Base-by-base conservation (phyloP, 1,140 invertebrate species). In the Augochlora pura region DNA sequence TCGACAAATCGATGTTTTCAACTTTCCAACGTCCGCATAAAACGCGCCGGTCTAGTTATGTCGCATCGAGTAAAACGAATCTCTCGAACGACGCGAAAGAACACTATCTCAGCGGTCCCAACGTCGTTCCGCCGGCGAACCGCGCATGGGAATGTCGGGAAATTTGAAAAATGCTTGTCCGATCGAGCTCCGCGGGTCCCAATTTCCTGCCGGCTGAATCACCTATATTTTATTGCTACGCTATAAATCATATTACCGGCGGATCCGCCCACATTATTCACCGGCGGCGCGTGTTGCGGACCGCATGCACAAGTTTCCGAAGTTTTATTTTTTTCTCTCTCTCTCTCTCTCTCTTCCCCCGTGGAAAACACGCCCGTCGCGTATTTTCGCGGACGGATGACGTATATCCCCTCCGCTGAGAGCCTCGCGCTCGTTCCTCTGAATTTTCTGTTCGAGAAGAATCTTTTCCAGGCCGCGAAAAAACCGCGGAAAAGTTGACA, bases 161-260 rank as follows among this genome's bases (percentile, higher is more conserved):
- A 21, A 52, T 18, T 16, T 49, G 60, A 74, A 52, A 64, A 62
- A 73, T 74, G 18, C 27, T 7, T 16, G 14, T 8, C 42, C 16
- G 23, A 42, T 23, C 27, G 27, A 63, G 12, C 27, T 8, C 10
- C 16, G 23, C 25, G 9, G 21, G 60, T 52, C 46, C 42, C 46
- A 65, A 65, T 74, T 65, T 65, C 42, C 60, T 54, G 9, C 0
- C 46, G 27, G 27, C 64, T 52, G 42, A 64, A 74, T 74, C 42
- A 38, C 18, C 73, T 42, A 68, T 76, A 76, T 76, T 68, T 68
- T 38, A 74, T 49, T 12, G 62, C 46, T 0, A 9, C 18, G 49
- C 46, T 65, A 74, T 74, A 65, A 74, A 65, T 74, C 62, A 74
- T 42, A 74, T 74, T 74, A 74, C 42, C n/a, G 46, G 42, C 27